Evolutionary conservation across 1,140 invertebrate genomes (phyloP).

Genomic region (Pseudomyrmex dendroicus): DNA sequence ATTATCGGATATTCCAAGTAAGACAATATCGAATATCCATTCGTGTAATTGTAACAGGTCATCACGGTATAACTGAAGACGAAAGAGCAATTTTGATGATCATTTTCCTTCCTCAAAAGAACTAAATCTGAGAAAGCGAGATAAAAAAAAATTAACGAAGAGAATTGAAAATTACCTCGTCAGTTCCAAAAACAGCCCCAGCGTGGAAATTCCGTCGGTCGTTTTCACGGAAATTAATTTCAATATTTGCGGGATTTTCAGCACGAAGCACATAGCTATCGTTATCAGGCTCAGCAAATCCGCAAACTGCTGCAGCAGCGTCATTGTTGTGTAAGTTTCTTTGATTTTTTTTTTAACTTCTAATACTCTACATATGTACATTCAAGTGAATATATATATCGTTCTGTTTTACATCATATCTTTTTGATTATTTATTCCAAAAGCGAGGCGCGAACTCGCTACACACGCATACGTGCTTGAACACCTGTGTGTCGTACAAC

Average conservation of each 20-base stretch:
- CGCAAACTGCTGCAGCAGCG: conserved; percentile 83
- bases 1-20: conserved; percentile 91
- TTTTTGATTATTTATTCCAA: no score
- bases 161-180: conserved; percentile 85
- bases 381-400: no score
- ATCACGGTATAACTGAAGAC: conserved; percentile 89
- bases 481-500: no score
- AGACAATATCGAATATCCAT: conserved; percentile 88
- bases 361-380: no score
- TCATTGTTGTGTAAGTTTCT: background rate
- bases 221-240: conserved; percentile 86
- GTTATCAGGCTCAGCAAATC: conserved; percentile 88
- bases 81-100: conserved; percentile 36
- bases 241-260: conserved; percentile 90
- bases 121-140: no score
- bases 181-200: conserved; percentile 88
- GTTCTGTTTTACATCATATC: no score
- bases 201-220: conserved; percentile 87
- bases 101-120: no score
- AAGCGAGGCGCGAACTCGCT: no score
- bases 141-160: no score
- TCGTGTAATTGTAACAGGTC: conserved; percentile 89
- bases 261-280: conserved; percentile 88
- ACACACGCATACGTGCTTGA: no score
- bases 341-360: no score